Percentiles rank a stretch among this genome's conserved stretches.
Evolutionary conservation across 1,140 invertebrate genomes (phyloP).

Genomic region (Andricus grossulariae): DNA sequence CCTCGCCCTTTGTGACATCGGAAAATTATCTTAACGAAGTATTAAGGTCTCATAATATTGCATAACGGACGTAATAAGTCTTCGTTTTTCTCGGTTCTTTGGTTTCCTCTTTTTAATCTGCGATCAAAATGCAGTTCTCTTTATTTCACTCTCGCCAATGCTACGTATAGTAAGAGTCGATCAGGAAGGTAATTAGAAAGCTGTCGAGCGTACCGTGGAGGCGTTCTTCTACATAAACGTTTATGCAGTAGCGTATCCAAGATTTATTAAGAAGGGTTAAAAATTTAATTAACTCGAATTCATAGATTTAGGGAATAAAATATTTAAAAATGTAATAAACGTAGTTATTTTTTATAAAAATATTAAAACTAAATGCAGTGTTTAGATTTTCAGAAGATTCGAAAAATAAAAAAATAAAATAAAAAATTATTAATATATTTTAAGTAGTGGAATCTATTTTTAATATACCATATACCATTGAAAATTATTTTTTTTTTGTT

Average conservation of each 20-base stretch:
- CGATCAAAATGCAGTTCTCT: background rate
- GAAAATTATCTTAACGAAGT: constrained; percentile 14
- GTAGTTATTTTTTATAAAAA: too few species aligned
- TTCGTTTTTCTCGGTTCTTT: background rate
- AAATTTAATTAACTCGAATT: background rate
- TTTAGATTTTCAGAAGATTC: too few species aligned
- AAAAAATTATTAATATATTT: too few species aligned
- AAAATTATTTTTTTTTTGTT: background rate
- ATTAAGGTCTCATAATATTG: constrained; percentile 13
- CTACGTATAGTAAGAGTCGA: constrained; percentile 58
- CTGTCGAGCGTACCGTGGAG: constrained; percentile 37
- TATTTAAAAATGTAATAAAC: too few species aligned
- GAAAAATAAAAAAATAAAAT: too few species aligned
- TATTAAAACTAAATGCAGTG: too few species aligned
- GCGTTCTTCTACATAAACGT: constrained; percentile 49
- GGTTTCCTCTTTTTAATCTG: background rate
- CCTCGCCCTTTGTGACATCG: background rate
- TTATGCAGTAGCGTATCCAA: constrained; percentile 38
- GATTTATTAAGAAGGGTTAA: background rate
- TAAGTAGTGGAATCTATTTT: background rate
- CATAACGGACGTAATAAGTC: constrained; percentile 8
- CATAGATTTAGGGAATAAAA: background rate
- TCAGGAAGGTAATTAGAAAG: constrained; percentile 71
- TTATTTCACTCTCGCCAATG: background rate
- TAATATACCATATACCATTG: background rate